Base-by-base conservation (phyloP, 2,888 invertebrate genomes). In the Copidosoma aretas region DNA sequence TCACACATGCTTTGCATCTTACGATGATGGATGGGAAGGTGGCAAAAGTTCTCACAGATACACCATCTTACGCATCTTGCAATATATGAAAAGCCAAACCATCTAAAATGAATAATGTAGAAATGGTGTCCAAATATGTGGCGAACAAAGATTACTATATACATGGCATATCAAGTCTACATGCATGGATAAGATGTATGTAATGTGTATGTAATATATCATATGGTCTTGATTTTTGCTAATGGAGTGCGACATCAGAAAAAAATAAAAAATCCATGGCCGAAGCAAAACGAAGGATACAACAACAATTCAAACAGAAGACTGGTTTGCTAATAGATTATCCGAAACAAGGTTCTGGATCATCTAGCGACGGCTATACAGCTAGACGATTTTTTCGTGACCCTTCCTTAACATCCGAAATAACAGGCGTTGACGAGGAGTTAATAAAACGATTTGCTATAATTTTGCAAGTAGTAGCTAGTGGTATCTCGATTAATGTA, bases 81-180 rank as follows among this genome's bases (percentile, higher is more conserved):
- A 58, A 21, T 32, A 39, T 67, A 54, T 53, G 72, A 10, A 61
- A 61, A 61, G 60, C 56, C 25, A 32, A 46, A n/a, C 67, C 51
- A 58, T 54, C 17, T 10, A 51, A 76, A 57, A 73, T 76, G 68
- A 75, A 76, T 58, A 46, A 67, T 57, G 58, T 76, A 67, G 68
- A 68, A 41, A 71, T 51, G 66, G 58, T 71, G 49, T 65, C 53
- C 65, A 71, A 32, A 32, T 32, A 8, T 32, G 32, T 32, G 32
- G 8, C 8, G 25, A 65, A 69, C 41, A 71, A 60, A 56, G 66
- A 71, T 12, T 70, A 72, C 54, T 71, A 71, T 39, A 51, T 67
- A 67, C 75, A 63, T 52, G 61, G 65, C 15, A 15, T 62, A 21
- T 68, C 71, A 46, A 68, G 46, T n/a, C 59, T 71, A 8, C 65